Conservation (phyloP, 2,113 vertebrate species). For the Muntiacus reevesi region DNA sequence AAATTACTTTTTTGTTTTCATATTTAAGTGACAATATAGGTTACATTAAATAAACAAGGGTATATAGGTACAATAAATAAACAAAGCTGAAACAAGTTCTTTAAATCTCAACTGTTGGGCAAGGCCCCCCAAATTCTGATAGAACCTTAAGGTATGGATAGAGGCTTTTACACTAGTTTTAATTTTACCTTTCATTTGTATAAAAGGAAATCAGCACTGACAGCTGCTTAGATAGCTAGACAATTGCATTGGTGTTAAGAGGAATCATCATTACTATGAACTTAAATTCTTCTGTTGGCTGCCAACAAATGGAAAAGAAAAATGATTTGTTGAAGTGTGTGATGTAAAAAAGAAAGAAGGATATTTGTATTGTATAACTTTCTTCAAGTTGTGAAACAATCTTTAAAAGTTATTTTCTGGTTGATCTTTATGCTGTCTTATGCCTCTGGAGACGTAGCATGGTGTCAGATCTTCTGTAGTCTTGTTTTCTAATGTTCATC, state of each 20-base stretch:
- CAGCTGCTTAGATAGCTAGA: not conserved
- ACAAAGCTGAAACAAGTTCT: not conserved
- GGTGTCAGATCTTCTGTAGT: not conserved
- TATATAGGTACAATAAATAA: slow-evolving; percentile 17
- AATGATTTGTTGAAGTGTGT: not conserved
- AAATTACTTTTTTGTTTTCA: not conserved
- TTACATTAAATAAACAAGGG: slow-evolving; percentile 22
- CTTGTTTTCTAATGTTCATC: not conserved
- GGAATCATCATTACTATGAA: slow-evolving; percentile 13
- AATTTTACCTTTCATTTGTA: slow-evolving; percentile 19
- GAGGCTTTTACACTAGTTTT: slow-evolving; percentile 1
- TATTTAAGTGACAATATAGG: not conserved
- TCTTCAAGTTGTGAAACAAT: not conserved
- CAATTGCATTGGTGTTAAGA: not conserved
- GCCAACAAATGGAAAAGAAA: slow-evolving; percentile 8
- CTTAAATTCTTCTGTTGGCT: not conserved
- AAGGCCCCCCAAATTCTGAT: not conserved
- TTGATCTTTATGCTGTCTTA: not conserved
- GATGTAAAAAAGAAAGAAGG: slow-evolving; percentile 20
- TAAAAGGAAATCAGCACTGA: not conserved
- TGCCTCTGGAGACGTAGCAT: not conserved
- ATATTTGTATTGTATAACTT: not conserved
- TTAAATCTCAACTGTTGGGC: not conserved
- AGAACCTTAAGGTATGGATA: not conserved
- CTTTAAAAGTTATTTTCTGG: slow-evolving; percentile 1